Percentiles rank a stretch among this genome's conserved stretches.
These are phyloP conservation scores for Neomorphus geoffroyi DNA, from an alignment of 2,797 vertebrate genomes.

Conservation along the genomic window DNA sequence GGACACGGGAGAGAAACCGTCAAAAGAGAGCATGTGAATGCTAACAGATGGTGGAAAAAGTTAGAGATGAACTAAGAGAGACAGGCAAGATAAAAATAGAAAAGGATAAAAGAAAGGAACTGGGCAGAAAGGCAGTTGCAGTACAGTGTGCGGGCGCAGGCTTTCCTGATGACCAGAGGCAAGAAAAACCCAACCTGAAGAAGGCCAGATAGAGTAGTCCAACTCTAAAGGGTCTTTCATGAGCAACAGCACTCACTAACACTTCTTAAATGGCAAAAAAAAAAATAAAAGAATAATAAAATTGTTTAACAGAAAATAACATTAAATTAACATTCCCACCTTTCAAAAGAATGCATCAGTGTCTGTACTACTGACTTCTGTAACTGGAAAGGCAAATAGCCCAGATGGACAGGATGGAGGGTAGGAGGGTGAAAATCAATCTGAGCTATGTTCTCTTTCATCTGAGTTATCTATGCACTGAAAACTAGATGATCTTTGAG, in stretches of 20 bases:
- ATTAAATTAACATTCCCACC: conserved; percentile 9
- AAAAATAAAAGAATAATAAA: not conserved
- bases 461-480: not conserved
- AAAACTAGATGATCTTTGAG: not conserved
- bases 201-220: not conserved
- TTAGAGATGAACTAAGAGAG: not conserved
- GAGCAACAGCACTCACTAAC: not conserved
- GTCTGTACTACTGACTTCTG: not conserved
- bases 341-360: not conserved
- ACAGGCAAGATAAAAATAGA: not conserved
- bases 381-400: not conserved
- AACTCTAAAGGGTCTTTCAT: not conserved
- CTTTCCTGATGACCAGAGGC: not conserved
- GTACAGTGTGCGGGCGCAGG: not conserved
- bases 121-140: not conserved
- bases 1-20: not conserved
- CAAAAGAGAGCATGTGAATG: not conserved
- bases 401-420: conserved; percentile 7
- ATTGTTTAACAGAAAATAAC: conserved; percentile 10
- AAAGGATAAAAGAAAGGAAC: not conserved
- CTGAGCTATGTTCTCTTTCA: not conserved
- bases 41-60: not conserved
- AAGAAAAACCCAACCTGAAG: not conserved
- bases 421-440: not conserved
- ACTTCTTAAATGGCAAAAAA: not conserved